Base-by-base conservation (phyloP, 2,888 invertebrate species). In the Pseudeuparius sepicola region DNA sequence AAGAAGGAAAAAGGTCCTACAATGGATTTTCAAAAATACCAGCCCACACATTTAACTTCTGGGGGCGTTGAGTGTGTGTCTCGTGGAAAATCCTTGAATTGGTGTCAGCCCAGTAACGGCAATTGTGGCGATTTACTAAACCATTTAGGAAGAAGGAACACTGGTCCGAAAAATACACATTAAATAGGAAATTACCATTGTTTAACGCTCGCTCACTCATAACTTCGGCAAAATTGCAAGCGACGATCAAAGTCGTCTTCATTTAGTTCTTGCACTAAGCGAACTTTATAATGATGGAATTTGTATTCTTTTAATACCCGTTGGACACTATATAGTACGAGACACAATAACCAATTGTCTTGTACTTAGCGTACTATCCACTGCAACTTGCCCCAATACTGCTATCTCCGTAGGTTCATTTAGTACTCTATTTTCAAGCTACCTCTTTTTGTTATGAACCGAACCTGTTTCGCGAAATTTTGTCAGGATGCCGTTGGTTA, bases 231-330 rank as follows among this genome's bases (percentile, higher is more conserved):
- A 43, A 50, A 50, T 26, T 48, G 38, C 13, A 45, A 14, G 2
- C 47, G 36, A 13, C 49, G 31, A 39, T 52, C 48, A 28, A 28
- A 31, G 37, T 50, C 42, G 40, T 44, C 38, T 34, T 46, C 44
- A 26, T 33, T 40, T 9, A 51, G 31, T 28, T 48, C 39, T 36
- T 52, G 47, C 13, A 42, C 40, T n/a, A 48, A 34, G 11, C 38
- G 26, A 13, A 46, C 42, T 45, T 49, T 50, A 20, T 42, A 49
- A 5, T 42, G 45, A 40, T 46, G 41, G 28, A 34, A 44, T 25
- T 33, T 36, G 18, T 31, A n/a, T 10, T 23, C 4, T 33, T 37
- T 42, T 18, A 42, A 24, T 12, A 37, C 27, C 12, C 30, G 14
- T 20, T 29, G 30, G 6, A 33, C n/a, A 23, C 13, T 29, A n/a